A percentile compares a stretch with the other conserved stretches of the same genome.
phyloP scores from a whole-genome alignment of 2,888 invertebrate genomes.

The Petrolisthes manimaculis region DNA sequence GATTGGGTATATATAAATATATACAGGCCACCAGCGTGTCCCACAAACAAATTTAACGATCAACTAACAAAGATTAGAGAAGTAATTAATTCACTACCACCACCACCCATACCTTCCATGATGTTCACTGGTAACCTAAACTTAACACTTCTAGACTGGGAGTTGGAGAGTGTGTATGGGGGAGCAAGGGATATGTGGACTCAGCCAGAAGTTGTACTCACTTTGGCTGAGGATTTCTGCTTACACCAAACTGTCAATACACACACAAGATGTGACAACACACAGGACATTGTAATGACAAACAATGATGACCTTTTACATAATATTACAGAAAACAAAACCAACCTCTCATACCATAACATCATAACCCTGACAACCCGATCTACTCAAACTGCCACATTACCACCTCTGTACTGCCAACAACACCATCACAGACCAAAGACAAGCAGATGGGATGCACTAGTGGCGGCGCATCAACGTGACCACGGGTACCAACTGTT shows the following conservation, averaged over 20 bases:
- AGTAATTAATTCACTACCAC: not conserved
- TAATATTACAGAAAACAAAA: not conserved
- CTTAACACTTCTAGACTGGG: slow-evolving; percentile 8
- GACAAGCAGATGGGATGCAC: too few relatives aligned
- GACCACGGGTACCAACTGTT: too few relatives aligned
- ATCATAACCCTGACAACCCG: too few relatives aligned
- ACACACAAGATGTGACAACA: slow-evolving; percentile 3
- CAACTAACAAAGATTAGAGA: not conserved
- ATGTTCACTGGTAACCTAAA: slow-evolving; percentile 14
- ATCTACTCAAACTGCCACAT: too few relatives aligned
- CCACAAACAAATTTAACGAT: not conserved
- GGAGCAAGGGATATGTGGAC: not conserved
- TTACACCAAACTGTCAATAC: not conserved
- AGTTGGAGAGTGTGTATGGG: slow-evolving; percentile 3
- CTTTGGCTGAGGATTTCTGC: slow-evolving; percentile 1
- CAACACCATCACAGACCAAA: too few relatives aligned
- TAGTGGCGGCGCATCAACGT: too few relatives aligned
- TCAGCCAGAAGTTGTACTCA: too few relatives aligned
- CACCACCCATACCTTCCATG: too few relatives aligned
- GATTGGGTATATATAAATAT: too few relatives aligned
- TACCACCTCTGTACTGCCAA: too few relatives aligned
- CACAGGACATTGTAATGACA: slow-evolving; percentile 3
- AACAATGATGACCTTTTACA: slow-evolving; percentile 6
- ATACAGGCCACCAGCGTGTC: slow-evolving; percentile 21
- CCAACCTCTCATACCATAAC: too few relatives aligned